phyloP scores from a whole-genome alignment of 2,113 vertebrate genomes.

The Tyto alba region DNA sequence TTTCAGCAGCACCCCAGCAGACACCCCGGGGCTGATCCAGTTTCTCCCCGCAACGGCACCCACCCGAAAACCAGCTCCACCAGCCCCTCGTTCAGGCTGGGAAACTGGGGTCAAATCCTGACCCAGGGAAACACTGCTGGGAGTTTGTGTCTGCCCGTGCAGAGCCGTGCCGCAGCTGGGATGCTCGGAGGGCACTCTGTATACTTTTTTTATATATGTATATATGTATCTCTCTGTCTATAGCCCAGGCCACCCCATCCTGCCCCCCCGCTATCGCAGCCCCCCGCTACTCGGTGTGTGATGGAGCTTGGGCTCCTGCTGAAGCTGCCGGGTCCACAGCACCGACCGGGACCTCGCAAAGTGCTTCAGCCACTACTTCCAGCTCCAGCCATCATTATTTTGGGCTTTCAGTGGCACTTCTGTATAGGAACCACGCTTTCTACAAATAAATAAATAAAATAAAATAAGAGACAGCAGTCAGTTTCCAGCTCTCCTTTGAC shows the following conservation, averaged over 20 bases:
- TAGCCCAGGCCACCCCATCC: background rate
- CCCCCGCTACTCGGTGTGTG: background rate
- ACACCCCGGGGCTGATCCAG: background rate
- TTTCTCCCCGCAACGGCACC: background rate
- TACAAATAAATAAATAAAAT: background rate
- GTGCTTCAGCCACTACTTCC: background rate
- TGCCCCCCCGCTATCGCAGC: background rate
- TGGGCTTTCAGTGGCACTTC: background rate
- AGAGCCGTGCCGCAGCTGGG: background rate
- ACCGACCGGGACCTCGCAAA: accelerated
- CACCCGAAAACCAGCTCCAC: background rate
- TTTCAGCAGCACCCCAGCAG: background rate
- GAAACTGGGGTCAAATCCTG: background rate
- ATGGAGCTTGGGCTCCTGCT: background rate
- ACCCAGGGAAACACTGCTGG: background rate
- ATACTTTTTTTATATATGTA: background rate
- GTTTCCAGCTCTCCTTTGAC: background rate
- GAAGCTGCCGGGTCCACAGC: accelerated
- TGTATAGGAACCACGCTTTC: background rate
- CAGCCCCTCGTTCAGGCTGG: accelerated
- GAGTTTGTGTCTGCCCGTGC: background rate
- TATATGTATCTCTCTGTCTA: background rate
- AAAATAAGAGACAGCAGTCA: accelerated
- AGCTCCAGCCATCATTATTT: background rate
- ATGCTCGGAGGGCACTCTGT: accelerated